Evolutionary conservation across 30 jellyfish, hydroid and myxozoan genomes (phyloP), one percentile per base, ranked within the genome.

Genomic region (Chrysaora quinquecirrha): DNA sequence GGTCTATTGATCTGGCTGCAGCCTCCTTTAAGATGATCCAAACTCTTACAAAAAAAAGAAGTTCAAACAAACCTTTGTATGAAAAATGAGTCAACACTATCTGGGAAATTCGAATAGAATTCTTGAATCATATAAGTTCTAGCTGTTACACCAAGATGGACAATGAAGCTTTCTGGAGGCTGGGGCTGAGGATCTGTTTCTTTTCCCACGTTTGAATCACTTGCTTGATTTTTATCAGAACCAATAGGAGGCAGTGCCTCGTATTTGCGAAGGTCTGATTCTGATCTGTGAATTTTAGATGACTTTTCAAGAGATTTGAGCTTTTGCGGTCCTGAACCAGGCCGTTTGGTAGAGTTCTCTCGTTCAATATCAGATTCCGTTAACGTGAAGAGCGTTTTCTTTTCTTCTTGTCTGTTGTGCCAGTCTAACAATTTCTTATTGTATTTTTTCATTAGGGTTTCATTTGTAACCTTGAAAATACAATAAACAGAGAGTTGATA

Each of bases 361-460:
- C 46, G 64, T 2, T 79, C 73, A 19, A 50, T 33, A 16, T 82
- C 86, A 7, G 83, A 20, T 1, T 90, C 97, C 21, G 89, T 83
- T 21, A 90, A 76, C n/a, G 97, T 90, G 56, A 90, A 90, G 34
- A 85, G 93, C 75, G 60, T 87, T 34, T 84, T 83, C 79, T 68
- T 90, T 60, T 90, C 96, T 56, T 90, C 96, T 46, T 69, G 89
- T 21, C 48, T 73, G 22, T 38, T 61, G 72, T 73, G 83, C 96
- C 96, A 84, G 7, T 67, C 80, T 10, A 69, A 23, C 30, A 83
- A 67, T 34, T 84, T 87, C 72, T 77, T 70, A 66, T 83, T 85
- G 82, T 76, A 90, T 76, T 64, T 67, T 0, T 88, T 90, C 97
- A 84, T 90, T 65, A 71, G 73, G 1, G 97, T 83, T 60, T 90